These are phyloP conservation scores for Eurystomus glaucurus DNA, from an alignment of 2,797 vertebrate genomes.

Conservation along the genomic window DNA sequence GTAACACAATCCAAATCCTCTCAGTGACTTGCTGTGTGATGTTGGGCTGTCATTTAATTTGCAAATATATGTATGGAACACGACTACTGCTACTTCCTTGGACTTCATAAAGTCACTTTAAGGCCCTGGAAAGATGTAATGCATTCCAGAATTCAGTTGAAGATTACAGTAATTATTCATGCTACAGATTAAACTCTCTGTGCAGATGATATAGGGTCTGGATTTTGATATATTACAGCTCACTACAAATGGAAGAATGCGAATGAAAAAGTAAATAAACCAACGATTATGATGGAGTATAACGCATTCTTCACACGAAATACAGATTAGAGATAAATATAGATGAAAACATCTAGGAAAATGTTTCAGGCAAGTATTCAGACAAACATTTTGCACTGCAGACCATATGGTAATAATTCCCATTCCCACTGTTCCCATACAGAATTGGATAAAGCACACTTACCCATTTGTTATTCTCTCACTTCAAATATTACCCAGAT, in stretches of 20 bases:
- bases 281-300: neutral
- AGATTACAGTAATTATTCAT: neutral
- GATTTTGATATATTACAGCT: neutral
- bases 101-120: neutral
- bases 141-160: neutral
- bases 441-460: neutral
- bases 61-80: neutral
- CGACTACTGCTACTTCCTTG: neutral
- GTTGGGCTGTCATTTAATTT: neutral
- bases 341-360: constrained; percentile 20
- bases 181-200: neutral
- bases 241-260: neutral
- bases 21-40: neutral
- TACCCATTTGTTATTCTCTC: neutral
- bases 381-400: constrained; percentile 28
- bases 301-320: constrained; percentile 31
- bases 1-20: neutral
- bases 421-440: neutral
- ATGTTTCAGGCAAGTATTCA: constrained; percentile 37
- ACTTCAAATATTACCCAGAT: neutral
- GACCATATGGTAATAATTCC: neutral
- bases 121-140: neutral
- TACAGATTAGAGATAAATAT: constrained; percentile 31
- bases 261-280: neutral
- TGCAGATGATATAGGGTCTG: neutral